These are phyloP conservation scores for Schizotus pectinicornis DNA, from an alignment of 2,888 invertebrate genomes.

Conservation along the genomic window DNA sequence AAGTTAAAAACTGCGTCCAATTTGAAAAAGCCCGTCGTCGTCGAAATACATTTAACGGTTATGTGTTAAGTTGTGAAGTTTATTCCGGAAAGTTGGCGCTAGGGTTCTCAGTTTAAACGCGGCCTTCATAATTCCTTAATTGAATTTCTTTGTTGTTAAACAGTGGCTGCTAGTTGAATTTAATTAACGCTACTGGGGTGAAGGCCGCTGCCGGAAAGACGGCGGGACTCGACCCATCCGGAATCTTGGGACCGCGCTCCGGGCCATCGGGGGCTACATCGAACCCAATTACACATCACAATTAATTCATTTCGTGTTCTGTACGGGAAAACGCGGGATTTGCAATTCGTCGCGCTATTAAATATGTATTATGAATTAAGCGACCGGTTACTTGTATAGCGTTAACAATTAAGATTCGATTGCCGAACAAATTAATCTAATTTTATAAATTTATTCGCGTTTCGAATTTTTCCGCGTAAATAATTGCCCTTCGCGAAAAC, in stretches of 20 bases:
- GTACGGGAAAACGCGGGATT: neutral
- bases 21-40: too few relatives aligned
- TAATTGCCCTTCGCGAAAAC: too few relatives aligned
- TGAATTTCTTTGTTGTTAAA: slow-evolving; percentile 38
- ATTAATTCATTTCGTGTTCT: slow-evolving; percentile 18
- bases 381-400: too few relatives aligned
- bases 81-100: neutral
- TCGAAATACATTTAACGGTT: neutral
- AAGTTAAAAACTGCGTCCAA: too few relatives aligned
- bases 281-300: slow-evolving; percentile 24
- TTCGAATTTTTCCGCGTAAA: neutral
- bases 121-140: slow-evolving; percentile 35
- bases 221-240: slow-evolving; percentile 21
- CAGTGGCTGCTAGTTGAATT: slow-evolving; percentile 31
- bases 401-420: too few relatives aligned
- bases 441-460: neutral
- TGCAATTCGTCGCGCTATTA: too few relatives aligned
- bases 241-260: slow-evolving; percentile 21
- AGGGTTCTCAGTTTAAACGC: slow-evolving; percentile 20
- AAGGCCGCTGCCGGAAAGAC: slow-evolving; percentile 22
- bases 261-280: slow-evolving; percentile 23
- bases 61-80: slow-evolving; percentile 1
- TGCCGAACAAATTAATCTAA: too few relatives aligned
- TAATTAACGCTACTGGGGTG: slow-evolving; percentile 33
- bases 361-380: too few relatives aligned